Conservation (phyloP, 1,140 invertebrate genomes). For the Pseudoatta argentina region DNA sequence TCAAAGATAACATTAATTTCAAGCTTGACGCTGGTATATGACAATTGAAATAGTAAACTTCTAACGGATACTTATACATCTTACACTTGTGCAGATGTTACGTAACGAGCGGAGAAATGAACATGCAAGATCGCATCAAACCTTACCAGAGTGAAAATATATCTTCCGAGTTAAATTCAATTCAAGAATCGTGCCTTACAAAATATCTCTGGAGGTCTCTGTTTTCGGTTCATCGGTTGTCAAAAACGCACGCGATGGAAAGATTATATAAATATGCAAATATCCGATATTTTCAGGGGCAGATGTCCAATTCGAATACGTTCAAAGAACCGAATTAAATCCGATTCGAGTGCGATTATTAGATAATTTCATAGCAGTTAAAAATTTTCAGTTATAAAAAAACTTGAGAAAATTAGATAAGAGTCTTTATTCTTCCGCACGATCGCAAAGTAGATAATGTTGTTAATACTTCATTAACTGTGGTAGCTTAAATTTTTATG, state of each 20-base stretch:
- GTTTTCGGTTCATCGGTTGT: background rate
- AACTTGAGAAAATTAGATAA: background rate
- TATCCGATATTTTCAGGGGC: background rate
- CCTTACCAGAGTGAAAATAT: constrained; percentile 3
- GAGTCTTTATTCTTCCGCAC: background rate
- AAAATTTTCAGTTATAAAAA: background rate
- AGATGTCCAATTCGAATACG: background rate
- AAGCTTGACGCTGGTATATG: background rate
- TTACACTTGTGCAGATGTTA: constrained; percentile 29
- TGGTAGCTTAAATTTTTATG: background rate
- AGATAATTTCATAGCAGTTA: background rate
- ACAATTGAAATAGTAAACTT: constrained; percentile 10
- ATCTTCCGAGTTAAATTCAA: constrained; percentile 40
- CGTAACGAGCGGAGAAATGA: constrained; percentile 26
- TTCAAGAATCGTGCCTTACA: constrained; percentile 20
- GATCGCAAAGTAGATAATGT: background rate
- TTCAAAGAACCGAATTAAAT: background rate
- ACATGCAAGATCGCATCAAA: constrained; percentile 15
- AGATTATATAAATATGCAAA: background rate
- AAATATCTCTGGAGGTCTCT: constrained; percentile 20
- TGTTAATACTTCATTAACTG: background rate
- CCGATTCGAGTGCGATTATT: background rate
- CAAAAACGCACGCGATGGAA: background rate
- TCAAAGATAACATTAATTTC: constrained; percentile 23
- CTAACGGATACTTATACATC: constrained; percentile 11